phyloP scores from a whole-genome alignment of 2,113 vertebrate species.

The Procavia capensis region DNA sequence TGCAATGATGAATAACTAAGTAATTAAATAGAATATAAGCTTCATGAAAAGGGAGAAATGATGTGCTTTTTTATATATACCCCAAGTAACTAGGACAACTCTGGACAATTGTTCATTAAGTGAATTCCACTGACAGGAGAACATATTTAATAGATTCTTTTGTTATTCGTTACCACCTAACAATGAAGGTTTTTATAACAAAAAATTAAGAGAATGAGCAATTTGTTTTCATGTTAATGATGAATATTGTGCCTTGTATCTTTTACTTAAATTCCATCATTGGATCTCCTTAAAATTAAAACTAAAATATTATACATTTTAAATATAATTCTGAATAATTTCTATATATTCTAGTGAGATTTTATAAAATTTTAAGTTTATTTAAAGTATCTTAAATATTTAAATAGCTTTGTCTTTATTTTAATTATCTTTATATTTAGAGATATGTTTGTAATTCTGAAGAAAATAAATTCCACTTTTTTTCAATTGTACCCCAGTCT shows the following conservation, averaged over 20 bases:
- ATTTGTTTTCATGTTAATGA: not conserved
- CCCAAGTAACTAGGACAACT: not conserved
- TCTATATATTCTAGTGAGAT: not conserved
- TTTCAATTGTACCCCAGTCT: not conserved
- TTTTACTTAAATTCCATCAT: constrained; percentile 18
- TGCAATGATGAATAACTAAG: not conserved
- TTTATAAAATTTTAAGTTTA: not conserved
- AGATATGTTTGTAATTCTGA: not conserved
- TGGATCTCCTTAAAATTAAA: not conserved
- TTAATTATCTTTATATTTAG: not conserved
- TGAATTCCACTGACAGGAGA: not conserved
- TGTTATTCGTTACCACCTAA: not conserved
- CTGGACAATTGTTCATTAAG: not conserved
- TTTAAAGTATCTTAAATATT: not conserved
- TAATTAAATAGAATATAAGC: not conserved
- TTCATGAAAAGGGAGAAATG: not conserved
- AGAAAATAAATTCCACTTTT: not conserved
- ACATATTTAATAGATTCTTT: not conserved
- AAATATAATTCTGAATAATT: not conserved
- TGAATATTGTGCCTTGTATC: not conserved
- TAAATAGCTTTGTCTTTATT: not conserved
- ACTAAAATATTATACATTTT: constrained; percentile 7
- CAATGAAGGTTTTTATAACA: constrained; percentile 20
- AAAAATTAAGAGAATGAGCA: not conserved
- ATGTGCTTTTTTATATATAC: not conserved